Evolutionary conservation across 2,113 vertebrate genomes (phyloP).

Genomic region (Phaethornis superciliosus): DNA sequence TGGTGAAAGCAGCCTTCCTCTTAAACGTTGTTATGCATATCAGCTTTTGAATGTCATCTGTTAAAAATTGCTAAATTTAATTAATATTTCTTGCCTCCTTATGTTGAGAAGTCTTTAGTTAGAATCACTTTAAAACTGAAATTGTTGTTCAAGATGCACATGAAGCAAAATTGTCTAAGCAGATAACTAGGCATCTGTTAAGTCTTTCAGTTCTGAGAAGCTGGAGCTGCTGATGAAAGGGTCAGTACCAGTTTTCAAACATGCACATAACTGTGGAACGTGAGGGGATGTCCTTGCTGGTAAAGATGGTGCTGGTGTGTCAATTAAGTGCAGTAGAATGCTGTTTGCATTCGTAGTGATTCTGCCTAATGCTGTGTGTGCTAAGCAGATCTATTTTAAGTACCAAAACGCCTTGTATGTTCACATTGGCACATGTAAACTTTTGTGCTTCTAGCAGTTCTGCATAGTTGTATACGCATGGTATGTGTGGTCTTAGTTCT

Average conservation of each 20-base stretch:
- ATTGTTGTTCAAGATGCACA: background rate
- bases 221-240: background rate
- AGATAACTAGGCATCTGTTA: background rate
- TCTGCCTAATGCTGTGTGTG: background rate
- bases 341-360: background rate
- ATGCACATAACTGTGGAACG: background rate
- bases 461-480: background rate
- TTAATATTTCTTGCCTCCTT: background rate
- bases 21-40: background rate
- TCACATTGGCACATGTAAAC: background rate
- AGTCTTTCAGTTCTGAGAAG: background rate
- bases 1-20: background rate
- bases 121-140: background rate
- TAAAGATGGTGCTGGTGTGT: background rate
- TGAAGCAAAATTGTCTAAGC: background rate
- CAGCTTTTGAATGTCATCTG: background rate
- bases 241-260: background rate
- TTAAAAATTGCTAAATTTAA: background rate
- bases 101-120: background rate
- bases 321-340: background rate
- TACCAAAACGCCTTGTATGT: background rate
- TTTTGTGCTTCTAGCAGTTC: background rate
- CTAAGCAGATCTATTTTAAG: background rate
- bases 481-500: background rate
- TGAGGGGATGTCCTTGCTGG: background rate